Evolutionary conservation across 2,797 vertebrate species (phyloP), one percentile per base, ranked within the genome.

Genomic region (Sphenodon punctatus): DNA sequence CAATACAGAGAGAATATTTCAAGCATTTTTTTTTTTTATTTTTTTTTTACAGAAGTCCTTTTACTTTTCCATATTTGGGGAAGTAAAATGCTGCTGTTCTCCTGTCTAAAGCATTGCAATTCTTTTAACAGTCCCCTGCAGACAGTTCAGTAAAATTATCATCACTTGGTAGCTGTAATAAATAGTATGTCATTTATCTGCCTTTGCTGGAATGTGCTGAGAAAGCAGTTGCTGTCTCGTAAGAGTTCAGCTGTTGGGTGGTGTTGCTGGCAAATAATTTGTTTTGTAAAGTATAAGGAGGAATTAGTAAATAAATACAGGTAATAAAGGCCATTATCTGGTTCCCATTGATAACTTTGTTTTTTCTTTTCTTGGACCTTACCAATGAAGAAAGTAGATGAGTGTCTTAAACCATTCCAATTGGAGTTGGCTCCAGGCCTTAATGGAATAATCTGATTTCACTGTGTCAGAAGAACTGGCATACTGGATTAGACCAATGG

Each of bases 161-260:
- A 75, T 65, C 56, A 80, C 36, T 79, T 59, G 73, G 38, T 39
- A 38, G 32, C 36, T 43, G 32, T 77, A 75, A 82, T 58, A 84
- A 77, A 63, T 76, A 20, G 55, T n/a, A n/a, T n/a, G n/a, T n/a
- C n/a, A n/a, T n/a, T n/a, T n/a, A n/a, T n/a, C n/a, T 60, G 51
- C 70, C 73, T 86, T 67, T 73, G 56, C 64, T 63, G 64, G 75
- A 88, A 83, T 68, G 48, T 71, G 48, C 80, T 55, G 69, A 36
- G 82, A 76, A 84, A 81, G 65, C 84, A 72, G 23, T 65, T 80
- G 36, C 67, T 59, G 49, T 46, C 56, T 75, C 67, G 30, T 55
- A 42, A 64, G 36, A 71, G 41, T 38, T 70, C 72, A 85, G 72
- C 74, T 83, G 87, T 75, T 80, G 23, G 27, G 22, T 13, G 15